Conservation (phyloP, 1,140 invertebrate species). For the Zaprionus capensis region DNA sequence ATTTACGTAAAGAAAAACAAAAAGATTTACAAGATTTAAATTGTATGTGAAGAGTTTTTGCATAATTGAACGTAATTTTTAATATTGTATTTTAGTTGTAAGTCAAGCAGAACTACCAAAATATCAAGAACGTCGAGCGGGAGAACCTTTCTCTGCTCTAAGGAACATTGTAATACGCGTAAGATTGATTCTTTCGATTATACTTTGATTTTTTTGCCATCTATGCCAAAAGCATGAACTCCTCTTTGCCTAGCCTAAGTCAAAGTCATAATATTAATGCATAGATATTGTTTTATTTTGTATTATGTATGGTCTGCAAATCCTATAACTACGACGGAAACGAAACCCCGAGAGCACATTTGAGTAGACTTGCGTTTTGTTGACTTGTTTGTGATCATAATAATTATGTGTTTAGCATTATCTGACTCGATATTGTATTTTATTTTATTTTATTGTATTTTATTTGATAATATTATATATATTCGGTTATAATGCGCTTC, state of each 20-base stretch:
- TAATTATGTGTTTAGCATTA: constrained; percentile 54
- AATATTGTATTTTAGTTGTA: constrained; percentile 70
- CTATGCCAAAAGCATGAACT: constrained; percentile 68
- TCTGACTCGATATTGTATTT: constrained; percentile 40
- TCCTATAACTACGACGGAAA: constrained; percentile 42
- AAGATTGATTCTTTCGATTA: constrained; percentile 31
- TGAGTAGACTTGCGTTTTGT: constrained; percentile 32
- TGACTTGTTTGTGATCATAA: constrained; percentile 68
- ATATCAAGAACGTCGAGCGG: constrained; percentile 54
- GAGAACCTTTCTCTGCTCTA: neutral
- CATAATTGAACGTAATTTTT: constrained; percentile 67
- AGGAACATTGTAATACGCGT: constrained; percentile 7
- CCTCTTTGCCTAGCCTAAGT: constrained; percentile 72
- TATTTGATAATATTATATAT: constrained; percentile 11
- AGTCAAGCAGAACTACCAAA: constrained; percentile 64
- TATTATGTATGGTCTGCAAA: constrained; percentile 40
- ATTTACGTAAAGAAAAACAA: constrained; percentile 33
- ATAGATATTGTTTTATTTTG: constrained; percentile 55
- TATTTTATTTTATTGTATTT: constrained; percentile 21
- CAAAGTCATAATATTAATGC: constrained; percentile 73
- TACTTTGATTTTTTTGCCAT: constrained; percentile 66
- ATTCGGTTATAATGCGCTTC: constrained; percentile 64
- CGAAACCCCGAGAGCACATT: constrained; percentile 26
- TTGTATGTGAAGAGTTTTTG: constrained; percentile 42
- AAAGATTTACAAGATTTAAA: constrained; percentile 29